phyloP scores from a whole-genome alignment of 2,888 invertebrate species.

The Hipparchia sbordonii region DNA sequence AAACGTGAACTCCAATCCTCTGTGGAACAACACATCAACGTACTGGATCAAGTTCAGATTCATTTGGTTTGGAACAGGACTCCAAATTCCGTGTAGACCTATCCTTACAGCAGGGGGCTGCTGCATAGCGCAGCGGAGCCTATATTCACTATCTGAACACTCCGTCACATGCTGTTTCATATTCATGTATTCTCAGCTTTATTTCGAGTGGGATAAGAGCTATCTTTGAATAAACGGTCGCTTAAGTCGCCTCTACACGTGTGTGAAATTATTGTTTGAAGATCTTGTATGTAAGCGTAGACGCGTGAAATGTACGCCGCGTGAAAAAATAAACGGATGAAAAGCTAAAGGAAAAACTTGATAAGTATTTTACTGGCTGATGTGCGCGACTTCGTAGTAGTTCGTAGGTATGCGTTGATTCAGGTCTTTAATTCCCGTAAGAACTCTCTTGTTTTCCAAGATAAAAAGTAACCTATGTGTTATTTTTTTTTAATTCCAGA shows the following conservation, averaged over 20 bases:
- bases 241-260: constrained; percentile 20
- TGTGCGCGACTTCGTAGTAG: too few species aligned
- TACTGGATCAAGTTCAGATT: neutral
- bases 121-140: constrained; percentile 30
- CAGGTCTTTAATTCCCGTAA: too few species aligned
- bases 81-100: neutral
- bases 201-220: constrained; percentile 29
- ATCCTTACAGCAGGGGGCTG: constrained; percentile 27
- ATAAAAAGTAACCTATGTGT: too few species aligned
- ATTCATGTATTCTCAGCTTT: constrained; percentile 33
- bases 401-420: too few species aligned
- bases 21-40: too few species aligned
- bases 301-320: constrained; percentile 10
- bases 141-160: constrained; percentile 32
- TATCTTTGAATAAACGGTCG: constrained; percentile 6
- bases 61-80: neutral
- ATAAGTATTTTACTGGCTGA: too few species aligned
- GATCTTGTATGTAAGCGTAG: constrained; percentile 18
- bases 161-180: constrained; percentile 25
- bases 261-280: constrained; percentile 23
- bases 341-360: too few species aligned
- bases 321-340: neutral
- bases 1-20: too few species aligned
- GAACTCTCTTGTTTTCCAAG: too few species aligned
- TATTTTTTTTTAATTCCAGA: too few species aligned